Evolutionary conservation across 2,113 vertebrate species (phyloP).

Genomic region (Chaetura pelagica): DNA sequence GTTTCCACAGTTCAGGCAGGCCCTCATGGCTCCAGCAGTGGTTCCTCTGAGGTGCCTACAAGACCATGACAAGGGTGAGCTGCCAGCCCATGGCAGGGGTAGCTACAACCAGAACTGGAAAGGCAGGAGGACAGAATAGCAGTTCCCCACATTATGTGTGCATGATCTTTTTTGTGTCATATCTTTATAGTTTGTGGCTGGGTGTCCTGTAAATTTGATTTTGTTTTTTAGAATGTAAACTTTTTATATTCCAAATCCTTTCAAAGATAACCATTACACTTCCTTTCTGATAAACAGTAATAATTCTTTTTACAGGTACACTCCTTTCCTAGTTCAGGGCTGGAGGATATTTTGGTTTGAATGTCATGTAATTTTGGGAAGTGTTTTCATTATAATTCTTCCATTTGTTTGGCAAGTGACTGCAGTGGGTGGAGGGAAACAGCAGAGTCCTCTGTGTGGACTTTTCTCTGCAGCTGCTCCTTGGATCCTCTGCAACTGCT

Average conservation of each 20-base stretch:
- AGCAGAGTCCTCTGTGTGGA: not conserved
- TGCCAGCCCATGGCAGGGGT: not conserved
- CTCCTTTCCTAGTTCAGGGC: not conserved
- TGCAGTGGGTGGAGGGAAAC: not conserved
- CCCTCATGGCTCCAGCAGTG: not conserved
- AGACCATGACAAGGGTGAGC: not conserved
- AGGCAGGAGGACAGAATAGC: not conserved
- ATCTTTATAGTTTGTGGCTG: not conserved
- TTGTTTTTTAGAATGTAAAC: not conserved
- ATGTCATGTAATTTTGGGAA: not conserved
- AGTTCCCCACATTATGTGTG: fast-evolving
- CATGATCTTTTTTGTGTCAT: not conserved
- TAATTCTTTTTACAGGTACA: not conserved
- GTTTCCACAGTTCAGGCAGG: not conserved
- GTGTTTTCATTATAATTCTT: not conserved
- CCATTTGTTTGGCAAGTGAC: not conserved
- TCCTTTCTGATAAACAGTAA: not conserved
- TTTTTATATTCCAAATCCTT: not conserved
- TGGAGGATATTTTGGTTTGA: not conserved
- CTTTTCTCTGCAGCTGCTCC: not conserved
- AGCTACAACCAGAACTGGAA: not conserved
- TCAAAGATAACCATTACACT: not conserved
- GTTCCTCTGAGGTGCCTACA: not conserved
- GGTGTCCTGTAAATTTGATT: not conserved
- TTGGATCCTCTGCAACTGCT: not conserved